phyloP scores from a whole-genome alignment of 2,797 vertebrate genomes.

The Gallirallus australis region DNA sequence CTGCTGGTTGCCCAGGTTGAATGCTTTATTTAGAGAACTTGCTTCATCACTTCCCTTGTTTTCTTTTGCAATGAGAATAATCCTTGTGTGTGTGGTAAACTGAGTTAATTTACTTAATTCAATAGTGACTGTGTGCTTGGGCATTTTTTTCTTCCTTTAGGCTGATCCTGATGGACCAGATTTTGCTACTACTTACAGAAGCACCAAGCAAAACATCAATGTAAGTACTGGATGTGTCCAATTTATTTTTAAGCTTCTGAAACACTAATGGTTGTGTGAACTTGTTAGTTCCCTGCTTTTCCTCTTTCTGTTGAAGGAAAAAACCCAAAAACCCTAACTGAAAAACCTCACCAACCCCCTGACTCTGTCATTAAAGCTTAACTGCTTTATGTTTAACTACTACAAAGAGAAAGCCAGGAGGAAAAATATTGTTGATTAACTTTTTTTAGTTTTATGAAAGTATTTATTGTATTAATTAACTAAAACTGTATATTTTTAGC shows the following conservation, averaged over 20 bases:
- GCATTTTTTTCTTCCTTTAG: constrained; percentile 68
- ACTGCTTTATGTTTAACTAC: neutral
- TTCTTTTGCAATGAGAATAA: neutral
- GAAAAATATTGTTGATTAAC: neutral
- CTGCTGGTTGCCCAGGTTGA: neutral
- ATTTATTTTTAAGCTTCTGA: neutral
- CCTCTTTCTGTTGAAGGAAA: neutral
- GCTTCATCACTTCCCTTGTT: neutral
- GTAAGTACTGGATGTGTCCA: constrained; percentile 75
- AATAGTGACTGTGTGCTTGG: neutral
- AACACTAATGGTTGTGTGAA: neutral
- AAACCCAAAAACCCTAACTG: too few relatives aligned
- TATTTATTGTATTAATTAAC: neutral
- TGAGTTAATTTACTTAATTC: neutral
- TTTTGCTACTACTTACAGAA: constrained; percentile 85
- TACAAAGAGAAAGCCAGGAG: neutral
- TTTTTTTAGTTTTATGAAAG: neutral
- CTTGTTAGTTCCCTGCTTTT: neutral
- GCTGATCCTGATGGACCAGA: constrained; percentile 87
- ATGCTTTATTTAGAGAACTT: neutral
- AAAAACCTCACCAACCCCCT: neutral
- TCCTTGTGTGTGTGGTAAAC: neutral
- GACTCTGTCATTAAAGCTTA: neutral
- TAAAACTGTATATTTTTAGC: neutral
- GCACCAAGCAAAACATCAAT: constrained; percentile 87